Evolutionary conservation across 30 jellyfish, hydroid and myxozoan genomes (phyloP), one percentile per base, ranked within the genome.

Genomic region (Sanderia malayensis): DNA sequence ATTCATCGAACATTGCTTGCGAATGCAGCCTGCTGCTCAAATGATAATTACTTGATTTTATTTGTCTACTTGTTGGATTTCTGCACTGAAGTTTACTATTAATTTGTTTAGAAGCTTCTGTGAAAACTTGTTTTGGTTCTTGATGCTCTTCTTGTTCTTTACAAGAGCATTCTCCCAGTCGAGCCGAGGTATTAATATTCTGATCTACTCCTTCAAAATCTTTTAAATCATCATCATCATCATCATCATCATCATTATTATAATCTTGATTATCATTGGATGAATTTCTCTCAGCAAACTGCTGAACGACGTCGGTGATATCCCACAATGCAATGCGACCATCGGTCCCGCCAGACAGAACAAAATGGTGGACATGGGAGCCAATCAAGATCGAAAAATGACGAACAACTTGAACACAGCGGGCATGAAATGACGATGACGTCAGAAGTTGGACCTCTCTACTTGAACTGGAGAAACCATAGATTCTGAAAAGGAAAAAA

Each of bases 261-360:
- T 29, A 6, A 21, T 15, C 58, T 9, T 18, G 4, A 41, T 23
- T 31, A 31, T 74, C 77, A n/a, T n/a, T n/a, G n/a, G n/a, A n/a
- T 2, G 19, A 68, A 58, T 7, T 58, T 22, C 29, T 0, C 44
- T 29, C 3, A 2, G 55, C 74, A 9, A 55, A 52, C 26, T 3
- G 41, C 20, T 59, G 61, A 1, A 77, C 28, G 25, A 74, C 45
- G 8, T 31, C 58, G 25, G 32, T 58, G 9, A 86, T 49, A 63
- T 86, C 85, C 96, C 96, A 86, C 70, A 86, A 59, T 49, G 96
- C 94, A 22, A 86, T 63, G 41, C 75, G 62, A 28, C 96, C 96
- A 65, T 86, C 96, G 29, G 96, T 78, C 31, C 93, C 84, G 2
- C 86, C 81, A 31, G 96, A 71, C 20, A 86, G 47, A 18, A 86